Evolutionary conservation across 2,113 vertebrate genomes (phyloP).

Genomic region (Cebus imitator): DNA sequence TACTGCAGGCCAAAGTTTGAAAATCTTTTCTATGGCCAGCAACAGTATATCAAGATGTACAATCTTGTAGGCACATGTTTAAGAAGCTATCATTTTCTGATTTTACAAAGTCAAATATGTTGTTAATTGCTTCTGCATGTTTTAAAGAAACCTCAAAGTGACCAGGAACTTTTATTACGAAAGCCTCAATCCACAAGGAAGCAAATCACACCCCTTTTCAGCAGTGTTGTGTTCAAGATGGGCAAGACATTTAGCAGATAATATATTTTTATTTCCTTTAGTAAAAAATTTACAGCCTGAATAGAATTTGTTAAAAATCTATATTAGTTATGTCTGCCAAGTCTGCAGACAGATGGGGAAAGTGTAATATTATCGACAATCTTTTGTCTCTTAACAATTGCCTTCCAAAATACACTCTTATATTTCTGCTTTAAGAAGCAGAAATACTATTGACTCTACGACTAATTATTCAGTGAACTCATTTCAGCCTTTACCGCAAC

Average conservation of each 20-base stretch:
- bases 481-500: background rate
- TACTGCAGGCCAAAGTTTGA: background rate
- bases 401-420: background rate
- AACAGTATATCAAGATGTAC: background rate
- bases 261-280: background rate
- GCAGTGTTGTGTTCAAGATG: background rate
- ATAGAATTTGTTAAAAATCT: background rate
- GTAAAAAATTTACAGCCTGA: background rate
- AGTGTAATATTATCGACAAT: background rate
- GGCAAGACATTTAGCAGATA: background rate
- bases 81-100: background rate
- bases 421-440: background rate
- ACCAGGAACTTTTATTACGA: background rate
- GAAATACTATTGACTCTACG: constrained; percentile 9
- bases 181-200: background rate
- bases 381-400: background rate
- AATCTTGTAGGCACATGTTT: background rate
- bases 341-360: background rate
- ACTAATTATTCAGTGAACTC: background rate
- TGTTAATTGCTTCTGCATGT: background rate
- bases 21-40: background rate
- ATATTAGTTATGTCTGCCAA: background rate
- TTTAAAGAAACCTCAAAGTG: background rate
- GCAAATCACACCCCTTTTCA: background rate
- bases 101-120: background rate